Evolutionary conservation across 2,888 invertebrate species (phyloP).

Genomic region (Molanna angustata): DNA sequence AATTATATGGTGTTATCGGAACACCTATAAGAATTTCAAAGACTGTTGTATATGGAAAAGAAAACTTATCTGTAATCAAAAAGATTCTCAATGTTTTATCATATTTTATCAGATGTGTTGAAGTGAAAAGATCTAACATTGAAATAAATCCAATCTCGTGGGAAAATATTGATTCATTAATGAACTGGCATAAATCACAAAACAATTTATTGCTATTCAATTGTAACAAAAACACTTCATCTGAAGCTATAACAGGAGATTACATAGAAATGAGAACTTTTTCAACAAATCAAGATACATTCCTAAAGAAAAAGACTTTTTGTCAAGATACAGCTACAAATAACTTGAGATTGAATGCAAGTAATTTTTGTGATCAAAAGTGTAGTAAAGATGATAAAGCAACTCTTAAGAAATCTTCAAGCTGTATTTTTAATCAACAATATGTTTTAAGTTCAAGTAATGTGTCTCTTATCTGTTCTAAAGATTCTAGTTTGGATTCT

Average conservation of each 20-base stretch:
- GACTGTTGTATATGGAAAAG: constrained; percentile 73
- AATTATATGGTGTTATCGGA: constrained; percentile 83
- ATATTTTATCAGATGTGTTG: constrained; percentile 83
- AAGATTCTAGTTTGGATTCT: constrained; percentile 18
- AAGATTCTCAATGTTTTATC: constrained; percentile 75
- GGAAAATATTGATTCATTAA: constrained; percentile 27
- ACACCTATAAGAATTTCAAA: constrained; percentile 73
- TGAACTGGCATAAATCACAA: constrained; percentile 30
- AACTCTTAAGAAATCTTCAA: too few species aligned
- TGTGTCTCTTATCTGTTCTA: constrained; percentile 9
- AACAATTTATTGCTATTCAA: neutral
- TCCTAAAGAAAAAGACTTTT: too few species aligned
- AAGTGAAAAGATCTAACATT: constrained; percentile 53
- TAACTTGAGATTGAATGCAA: too few species aligned
- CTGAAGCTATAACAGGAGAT: constrained; percentile 12
- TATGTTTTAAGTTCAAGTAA: constrained; percentile 11
- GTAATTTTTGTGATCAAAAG: too few species aligned
- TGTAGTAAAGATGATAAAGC: too few species aligned
- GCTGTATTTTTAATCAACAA: too few species aligned
- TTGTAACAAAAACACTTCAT: constrained; percentile 36
- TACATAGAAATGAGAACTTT: constrained; percentile 31
- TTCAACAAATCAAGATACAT: constrained; percentile 23
- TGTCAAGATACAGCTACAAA: too few species aligned
- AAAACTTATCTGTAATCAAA: constrained; percentile 64
- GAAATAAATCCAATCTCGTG: constrained; percentile 17